Conservation (phyloP, 2,113 vertebrate species). For the Prunella fulvescens region DNA sequence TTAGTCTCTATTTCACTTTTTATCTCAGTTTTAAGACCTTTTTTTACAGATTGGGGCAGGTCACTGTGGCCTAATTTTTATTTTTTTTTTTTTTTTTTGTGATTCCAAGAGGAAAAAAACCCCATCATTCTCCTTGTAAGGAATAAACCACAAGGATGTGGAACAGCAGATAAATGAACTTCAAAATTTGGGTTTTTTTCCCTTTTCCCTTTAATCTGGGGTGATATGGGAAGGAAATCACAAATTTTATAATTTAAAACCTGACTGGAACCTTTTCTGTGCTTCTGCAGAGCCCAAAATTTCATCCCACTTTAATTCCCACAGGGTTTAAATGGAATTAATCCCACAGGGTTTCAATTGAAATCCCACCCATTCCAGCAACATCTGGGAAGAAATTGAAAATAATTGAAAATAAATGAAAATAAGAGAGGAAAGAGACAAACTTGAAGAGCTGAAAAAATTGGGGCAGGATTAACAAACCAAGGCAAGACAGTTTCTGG, state of each 20-base stretch:
- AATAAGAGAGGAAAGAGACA: background rate
- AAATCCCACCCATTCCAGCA: background rate
- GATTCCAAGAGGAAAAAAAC: background rate
- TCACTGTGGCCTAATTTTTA: background rate
- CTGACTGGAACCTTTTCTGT: background rate
- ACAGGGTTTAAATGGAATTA: background rate
- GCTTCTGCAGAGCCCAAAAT: background rate
- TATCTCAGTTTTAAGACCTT: background rate
- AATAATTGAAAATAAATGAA: background rate
- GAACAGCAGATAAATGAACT: background rate
- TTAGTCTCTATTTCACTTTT: background rate
- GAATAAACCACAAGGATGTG: background rate
- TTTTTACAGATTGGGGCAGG: background rate
- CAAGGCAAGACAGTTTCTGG: background rate
- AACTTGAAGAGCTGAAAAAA: background rate
- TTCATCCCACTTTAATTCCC: background rate
- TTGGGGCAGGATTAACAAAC: background rate
- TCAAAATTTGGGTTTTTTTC: accelerated
- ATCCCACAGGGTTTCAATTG: no score
- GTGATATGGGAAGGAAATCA: background rate
- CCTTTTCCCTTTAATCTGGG: background rate
- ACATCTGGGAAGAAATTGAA: background rate
- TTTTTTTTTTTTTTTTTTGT: background rate
- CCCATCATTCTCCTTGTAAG: background rate
- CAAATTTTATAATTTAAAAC: background rate